phyloP scores from a whole-genome alignment of 2,113 vertebrate genomes.

The Ploceus nigricollis region DNA sequence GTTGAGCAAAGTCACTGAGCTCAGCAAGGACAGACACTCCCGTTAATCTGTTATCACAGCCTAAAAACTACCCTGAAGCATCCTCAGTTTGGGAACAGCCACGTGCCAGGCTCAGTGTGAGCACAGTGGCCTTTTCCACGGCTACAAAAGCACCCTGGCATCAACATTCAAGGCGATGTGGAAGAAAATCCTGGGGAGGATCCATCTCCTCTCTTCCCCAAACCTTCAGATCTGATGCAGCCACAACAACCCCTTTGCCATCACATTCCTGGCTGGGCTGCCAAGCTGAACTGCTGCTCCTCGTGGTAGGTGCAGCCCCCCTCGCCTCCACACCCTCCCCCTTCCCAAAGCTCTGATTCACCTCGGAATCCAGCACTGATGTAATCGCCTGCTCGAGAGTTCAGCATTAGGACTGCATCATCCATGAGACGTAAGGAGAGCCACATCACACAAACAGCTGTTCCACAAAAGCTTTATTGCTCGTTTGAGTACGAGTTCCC shows the following conservation, averaged over 20 bases:
- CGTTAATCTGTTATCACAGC: background rate
- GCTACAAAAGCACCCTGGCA: background rate
- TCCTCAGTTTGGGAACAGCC: background rate
- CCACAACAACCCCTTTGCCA: rapidly evolving
- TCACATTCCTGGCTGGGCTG: background rate
- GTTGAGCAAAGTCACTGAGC: background rate
- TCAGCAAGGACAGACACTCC: background rate
- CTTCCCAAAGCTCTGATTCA: background rate
- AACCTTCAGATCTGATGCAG: background rate
- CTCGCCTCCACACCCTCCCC: background rate
- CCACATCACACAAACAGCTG: slow-evolving; percentile 63
- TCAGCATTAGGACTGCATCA: slow-evolving; percentile 48
- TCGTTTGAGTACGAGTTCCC: slow-evolving; percentile 35
- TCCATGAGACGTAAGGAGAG: background rate
- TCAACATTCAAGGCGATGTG: background rate
- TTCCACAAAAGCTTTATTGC: slow-evolving; percentile 66
- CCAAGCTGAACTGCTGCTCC: background rate
- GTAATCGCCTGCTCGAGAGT: slow-evolving; percentile 31
- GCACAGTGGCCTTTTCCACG: rapidly evolving
- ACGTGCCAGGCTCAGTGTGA: rapidly evolving
- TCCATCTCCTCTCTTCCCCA: rapidly evolving
- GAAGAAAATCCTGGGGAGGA: background rate
- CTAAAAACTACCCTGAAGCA: background rate
- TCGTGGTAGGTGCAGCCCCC: background rate
- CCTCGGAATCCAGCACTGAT: slow-evolving; percentile 11